Conservation (phyloP, 2,797 vertebrate species). For the Phataginus tetradactyla region DNA sequence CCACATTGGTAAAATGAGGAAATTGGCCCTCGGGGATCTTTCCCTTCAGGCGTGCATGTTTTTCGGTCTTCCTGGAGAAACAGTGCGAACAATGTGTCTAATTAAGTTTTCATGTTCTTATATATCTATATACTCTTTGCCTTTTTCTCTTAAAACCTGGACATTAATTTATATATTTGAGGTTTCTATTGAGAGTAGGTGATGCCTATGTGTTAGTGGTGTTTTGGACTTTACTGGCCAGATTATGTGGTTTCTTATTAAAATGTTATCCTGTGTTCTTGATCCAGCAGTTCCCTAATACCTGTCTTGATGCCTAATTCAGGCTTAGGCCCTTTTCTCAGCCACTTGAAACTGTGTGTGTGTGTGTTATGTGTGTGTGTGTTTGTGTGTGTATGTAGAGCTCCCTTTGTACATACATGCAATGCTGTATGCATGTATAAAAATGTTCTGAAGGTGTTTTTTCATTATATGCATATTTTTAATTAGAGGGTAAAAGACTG, state of each 20-base stretch:
- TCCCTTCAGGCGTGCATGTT: neutral
- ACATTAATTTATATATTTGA: neutral
- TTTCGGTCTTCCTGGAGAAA: conserved; percentile 30
- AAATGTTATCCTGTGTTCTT: neutral
- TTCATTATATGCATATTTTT: neutral
- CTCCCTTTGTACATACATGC: neutral
- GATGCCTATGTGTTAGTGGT: neutral
- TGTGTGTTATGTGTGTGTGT: neutral
- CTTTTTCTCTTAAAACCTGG: neutral
- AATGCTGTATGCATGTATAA: neutral
- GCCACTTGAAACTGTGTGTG: neutral
- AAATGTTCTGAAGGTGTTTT: neutral
- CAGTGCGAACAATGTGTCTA: neutral
- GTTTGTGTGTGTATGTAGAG: neutral
- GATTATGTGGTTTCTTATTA: neutral
- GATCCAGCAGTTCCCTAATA: neutral
- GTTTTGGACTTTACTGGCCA: neutral
- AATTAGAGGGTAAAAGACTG: neutral
- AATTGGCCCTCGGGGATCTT: neutral
- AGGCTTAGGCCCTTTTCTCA: neutral
- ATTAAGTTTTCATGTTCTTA: neutral
- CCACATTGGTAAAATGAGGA: neutral
- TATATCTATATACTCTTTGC: neutral
- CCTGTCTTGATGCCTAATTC: neutral
- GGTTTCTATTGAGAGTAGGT: neutral